Evolutionary conservation across 2,113 vertebrate genomes (phyloP), one percentile per base, ranked within the genome.

Genomic region (Festucalex cinctus): DNA sequence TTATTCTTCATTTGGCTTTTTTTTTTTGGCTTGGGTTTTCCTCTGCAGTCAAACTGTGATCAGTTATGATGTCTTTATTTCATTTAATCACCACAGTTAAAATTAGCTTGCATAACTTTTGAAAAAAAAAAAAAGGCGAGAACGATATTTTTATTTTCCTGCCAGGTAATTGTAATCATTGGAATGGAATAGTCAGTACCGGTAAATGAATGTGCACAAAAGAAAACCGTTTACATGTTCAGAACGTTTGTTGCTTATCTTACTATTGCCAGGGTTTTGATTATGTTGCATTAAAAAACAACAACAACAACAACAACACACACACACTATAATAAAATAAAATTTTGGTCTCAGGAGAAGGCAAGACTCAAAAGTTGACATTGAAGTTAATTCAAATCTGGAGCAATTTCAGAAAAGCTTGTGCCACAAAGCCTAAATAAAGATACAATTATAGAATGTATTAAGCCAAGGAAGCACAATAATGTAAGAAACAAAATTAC

Each of bases 61-160:
- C 69, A 71, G 69, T 74, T 54, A 62, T 68, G 67, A 72, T 67
- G 59, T 24, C 66, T 26, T 41, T 7, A 61, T 64, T 73, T 76
- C 65, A 36, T 74, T 68, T 59, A 48, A 53, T 63, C 46, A 71
- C 74, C 51, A 59, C 76, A 67, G 68, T 77, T n/a, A 44, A 65
- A 61, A 73, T 62, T 66, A 61, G 53, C 79, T 81, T 71, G 69
- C 70, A 75, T 71, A 68, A 74, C 73, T 59, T 35, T 41, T 67
- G 72, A 65, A 74, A 71, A 79, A 57, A 65, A 74, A 71, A 79
- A 57, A 65, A 65, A 56, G 49, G 12, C 14, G 37, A 22, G 64
- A 24, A 59, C 51, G 19, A 65, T 28, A 1, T 67, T 46, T 65
- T 76, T 68, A n/a, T 76, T 61, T 17, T 69, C 36, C 53, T 82